phyloP scores from a whole-genome alignment of 2,113 vertebrate genomes.

The Anas platyrhynchos region DNA sequence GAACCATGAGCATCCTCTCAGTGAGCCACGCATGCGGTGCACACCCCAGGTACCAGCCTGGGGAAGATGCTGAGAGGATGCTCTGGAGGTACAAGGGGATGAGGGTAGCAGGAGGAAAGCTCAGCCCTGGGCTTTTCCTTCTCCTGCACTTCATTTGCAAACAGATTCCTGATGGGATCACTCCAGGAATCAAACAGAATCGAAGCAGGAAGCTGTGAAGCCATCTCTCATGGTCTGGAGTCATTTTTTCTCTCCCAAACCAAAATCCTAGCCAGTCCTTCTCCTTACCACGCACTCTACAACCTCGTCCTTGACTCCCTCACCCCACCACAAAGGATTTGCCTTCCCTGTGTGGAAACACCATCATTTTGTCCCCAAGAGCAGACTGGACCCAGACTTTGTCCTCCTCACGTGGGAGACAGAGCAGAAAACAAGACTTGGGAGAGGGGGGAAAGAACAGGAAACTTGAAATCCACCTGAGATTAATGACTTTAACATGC shows the following conservation, averaged over 20 bases:
- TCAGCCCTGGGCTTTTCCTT: background rate
- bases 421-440: background rate
- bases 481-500: slow-evolving; percentile 59
- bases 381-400: background rate
- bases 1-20: background rate
- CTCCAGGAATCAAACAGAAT: background rate
- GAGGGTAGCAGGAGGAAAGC: background rate
- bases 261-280: background rate
- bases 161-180: background rate
- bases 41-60: background rate
- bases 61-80: background rate
- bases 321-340: accelerated
- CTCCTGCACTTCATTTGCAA: background rate
- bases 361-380: background rate
- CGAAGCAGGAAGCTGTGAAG: background rate
- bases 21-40: background rate
- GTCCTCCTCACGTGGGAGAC: background rate
- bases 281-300: background rate
- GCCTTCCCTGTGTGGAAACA: background rate
- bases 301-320: background rate
- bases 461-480: slow-evolving; percentile 60
- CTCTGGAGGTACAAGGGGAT: background rate
- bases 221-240: background rate
- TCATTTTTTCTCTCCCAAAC: background rate
- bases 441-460: background rate